Evolutionary conservation across 2,113 vertebrate genomes (phyloP).

Genomic region (Crotophaga sulcirostris): DNA sequence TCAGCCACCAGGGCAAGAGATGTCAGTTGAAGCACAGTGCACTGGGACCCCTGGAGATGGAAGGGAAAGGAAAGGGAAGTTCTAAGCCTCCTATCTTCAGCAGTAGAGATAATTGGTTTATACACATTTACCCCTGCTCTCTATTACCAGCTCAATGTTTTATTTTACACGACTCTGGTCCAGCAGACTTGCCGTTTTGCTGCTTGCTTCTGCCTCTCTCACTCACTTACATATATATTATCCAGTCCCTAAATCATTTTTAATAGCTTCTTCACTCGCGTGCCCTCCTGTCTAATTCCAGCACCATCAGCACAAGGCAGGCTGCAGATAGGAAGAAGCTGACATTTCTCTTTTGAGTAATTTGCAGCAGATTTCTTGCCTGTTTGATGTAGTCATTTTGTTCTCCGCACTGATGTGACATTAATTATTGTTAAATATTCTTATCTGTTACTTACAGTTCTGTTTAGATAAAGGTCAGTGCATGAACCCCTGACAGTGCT

Average conservation of each 20-base stretch:
- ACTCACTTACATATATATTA: neutral
- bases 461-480: constrained; percentile 69
- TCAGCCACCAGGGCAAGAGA: neutral
- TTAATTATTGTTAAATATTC: constrained; percentile 76
- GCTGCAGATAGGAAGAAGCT: constrained; percentile 31
- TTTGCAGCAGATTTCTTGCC: constrained; percentile 56
- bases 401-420: constrained; percentile 46
- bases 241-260: constrained; percentile 17
- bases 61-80: neutral
- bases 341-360: constrained; percentile 71
- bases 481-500: constrained; percentile 17
- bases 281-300: neutral
- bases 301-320: constrained; percentile 23
- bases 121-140: neutral
- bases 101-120: neutral
- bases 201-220: neutral
- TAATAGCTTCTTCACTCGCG: neutral
- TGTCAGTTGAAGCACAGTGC: neutral
- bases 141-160: constrained; percentile 16
- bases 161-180: neutral
- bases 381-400: constrained; percentile 30
- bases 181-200: neutral
- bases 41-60: accelerated
- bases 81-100: neutral
- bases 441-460: constrained; percentile 68